phyloP scores from a whole-genome alignment of 1,140 invertebrate genomes.

The Mactra quadrangularis region DNA sequence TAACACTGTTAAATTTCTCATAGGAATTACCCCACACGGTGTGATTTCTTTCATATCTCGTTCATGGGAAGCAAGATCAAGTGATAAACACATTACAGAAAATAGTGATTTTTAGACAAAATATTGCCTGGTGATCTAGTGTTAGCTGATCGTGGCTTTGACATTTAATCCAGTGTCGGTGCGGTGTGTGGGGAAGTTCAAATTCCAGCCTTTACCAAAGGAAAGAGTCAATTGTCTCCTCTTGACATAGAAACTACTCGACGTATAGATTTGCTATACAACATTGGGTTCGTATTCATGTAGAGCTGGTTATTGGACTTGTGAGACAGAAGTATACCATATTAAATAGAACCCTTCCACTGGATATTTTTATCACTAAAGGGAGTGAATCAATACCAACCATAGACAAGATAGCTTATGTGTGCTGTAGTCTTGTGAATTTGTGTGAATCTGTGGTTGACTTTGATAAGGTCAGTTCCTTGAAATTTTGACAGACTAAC shows the following conservation, averaged over 20 bases:
- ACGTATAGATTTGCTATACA: too few relatives aligned
- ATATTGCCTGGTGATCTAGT: constrained; percentile 60
- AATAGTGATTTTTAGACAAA: constrained; percentile 27
- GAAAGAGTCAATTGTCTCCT: constrained; percentile 21
- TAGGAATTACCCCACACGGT: constrained; percentile 55
- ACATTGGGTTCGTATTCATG: constrained; percentile 13
- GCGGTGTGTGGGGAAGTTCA: constrained; percentile 15
- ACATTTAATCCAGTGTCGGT: constrained; percentile 39
- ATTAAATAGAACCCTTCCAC: too few relatives aligned
- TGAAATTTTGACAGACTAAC: too few relatives aligned
- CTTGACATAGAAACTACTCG: neutral
- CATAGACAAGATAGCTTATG: too few relatives aligned
- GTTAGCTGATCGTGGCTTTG: constrained; percentile 60
- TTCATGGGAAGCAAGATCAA: constrained; percentile 58
- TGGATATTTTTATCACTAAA: too few relatives aligned
- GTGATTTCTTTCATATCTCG: constrained; percentile 52
- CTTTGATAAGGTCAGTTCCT: too few relatives aligned
- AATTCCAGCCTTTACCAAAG: constrained; percentile 55
- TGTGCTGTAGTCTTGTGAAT: too few relatives aligned
- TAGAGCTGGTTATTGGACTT: constrained; percentile 27
- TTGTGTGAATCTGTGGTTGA: too few relatives aligned
- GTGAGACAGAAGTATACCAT: neutral
- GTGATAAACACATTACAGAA: constrained; percentile 63
- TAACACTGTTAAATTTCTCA: constrained; percentile 59
- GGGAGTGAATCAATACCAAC: too few relatives aligned